Base-by-base conservation (phyloP, 2,888 invertebrate genomes). In the Spodoptera picta region DNA sequence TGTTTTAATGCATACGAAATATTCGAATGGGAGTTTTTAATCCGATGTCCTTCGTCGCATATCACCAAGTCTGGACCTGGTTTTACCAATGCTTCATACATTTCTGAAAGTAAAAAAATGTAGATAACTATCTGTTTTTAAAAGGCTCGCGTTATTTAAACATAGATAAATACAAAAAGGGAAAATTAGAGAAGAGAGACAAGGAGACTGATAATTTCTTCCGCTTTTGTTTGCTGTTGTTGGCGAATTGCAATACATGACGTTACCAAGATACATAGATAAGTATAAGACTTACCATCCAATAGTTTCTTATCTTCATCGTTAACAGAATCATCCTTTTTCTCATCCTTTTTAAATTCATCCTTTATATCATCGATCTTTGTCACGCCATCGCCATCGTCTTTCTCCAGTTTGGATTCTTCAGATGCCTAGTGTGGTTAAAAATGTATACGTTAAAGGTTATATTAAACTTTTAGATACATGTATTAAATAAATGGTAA, bases 21-120 rank as follows among this genome's bases (percentile, higher is more conserved):
- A 69, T 98, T 98, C 1, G 99, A 99, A 84, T 99, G 98, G 0
- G 99, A 98, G 90, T 99, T 99, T 91, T 99, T 99, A 75, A 99
- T 99, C 23, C 99, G 95, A 89, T 99, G 99, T 0, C 99, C 99
- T 90, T 99, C 99, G 81, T 99, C 99, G 87, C 99, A 99, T 71
- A 99, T 98, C 0, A 99, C 98, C 56, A 99, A 92, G 92, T 99
- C 99, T 0, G 99, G 99, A 0, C 99, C 99, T 0, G 99, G 99
- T 81, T 96, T 96, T 0, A 99, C 97, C 44, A 99, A 90, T 0
- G 98, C 98, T 72, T 96, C 95, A 81, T 98, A 97, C 91, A 98
- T 97, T 85, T 97, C 97, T 97, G 89, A 23, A 92, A 94, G 2
- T 2, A 19, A 19, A 19, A 19, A 19, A 19, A 19, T 2, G 19